phyloP scores from a whole-genome alignment of 2,113 vertebrate genomes.

The Syngnathus floridae region DNA sequence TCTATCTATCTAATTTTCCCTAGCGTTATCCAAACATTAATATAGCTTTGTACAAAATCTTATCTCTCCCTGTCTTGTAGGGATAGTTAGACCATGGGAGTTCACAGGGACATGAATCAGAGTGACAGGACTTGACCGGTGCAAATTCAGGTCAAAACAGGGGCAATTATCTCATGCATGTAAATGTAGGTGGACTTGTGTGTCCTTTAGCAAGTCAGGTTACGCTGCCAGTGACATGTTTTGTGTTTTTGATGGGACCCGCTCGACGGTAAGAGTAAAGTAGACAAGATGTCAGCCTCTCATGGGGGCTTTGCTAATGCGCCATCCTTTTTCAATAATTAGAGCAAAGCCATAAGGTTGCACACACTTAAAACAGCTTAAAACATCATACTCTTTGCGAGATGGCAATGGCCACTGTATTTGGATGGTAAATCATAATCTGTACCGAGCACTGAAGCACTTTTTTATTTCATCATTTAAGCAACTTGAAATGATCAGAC shows the following conservation, averaged over 20 bases:
- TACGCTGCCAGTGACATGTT: conserved; percentile 38
- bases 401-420: conserved; percentile 19
- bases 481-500: too few species aligned
- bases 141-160: conserved; percentile 11
- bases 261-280: conserved; percentile 44
- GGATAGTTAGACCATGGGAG: not conserved
- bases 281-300: conserved; percentile 55
- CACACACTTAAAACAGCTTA: conserved; percentile 48
- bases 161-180: conserved; percentile 1
- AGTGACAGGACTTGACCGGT: conserved; percentile 13
- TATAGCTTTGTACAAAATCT: too few species aligned
- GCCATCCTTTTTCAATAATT: conserved; percentile 54
- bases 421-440: conserved; percentile 32
- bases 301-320: conserved; percentile 44
- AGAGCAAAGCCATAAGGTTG: conserved; percentile 47
- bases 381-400: conserved; percentile 35
- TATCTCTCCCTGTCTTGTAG: not conserved
- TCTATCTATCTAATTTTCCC: not conserved
- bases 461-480: conserved; percentile 2
- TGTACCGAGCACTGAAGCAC: conserved; percentile 6
- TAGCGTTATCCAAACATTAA: too few species aligned
- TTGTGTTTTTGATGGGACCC: conserved; percentile 54
- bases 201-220: conserved; percentile 32
- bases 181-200: conserved; percentile 25
- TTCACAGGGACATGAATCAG: conserved; percentile 10